Evolutionary conservation across 2,113 vertebrate species (phyloP).

Genomic region (Cebidichthys violaceus): DNA sequence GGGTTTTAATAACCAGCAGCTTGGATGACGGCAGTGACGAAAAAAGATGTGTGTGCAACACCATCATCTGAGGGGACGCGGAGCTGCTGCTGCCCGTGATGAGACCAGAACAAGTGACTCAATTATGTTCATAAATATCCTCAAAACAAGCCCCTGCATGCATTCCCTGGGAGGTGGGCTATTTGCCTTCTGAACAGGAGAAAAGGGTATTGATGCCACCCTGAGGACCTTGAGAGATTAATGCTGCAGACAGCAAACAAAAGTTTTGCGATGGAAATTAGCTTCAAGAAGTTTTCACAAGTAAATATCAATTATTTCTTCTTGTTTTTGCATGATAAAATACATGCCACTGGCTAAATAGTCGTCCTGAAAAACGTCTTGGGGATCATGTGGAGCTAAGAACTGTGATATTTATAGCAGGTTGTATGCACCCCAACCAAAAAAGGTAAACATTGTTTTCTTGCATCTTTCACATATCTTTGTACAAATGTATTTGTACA

Average conservation of each 20-base stretch:
- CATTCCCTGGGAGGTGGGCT: neutral
- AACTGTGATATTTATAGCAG: neutral
- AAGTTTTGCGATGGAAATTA: constrained; percentile 6
- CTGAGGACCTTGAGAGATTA: constrained; percentile 20
- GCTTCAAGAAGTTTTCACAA: neutral
- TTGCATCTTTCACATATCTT: neutral
- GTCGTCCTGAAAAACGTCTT: neutral
- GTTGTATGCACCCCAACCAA: neutral
- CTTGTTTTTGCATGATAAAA: constrained; percentile 3
- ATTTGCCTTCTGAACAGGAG: constrained; percentile 29
- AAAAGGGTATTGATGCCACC: neutral
- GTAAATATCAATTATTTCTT: constrained; percentile 5
- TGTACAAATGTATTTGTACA: too few species aligned
- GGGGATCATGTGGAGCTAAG: neutral
- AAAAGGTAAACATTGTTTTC: neutral
- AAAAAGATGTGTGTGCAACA: constrained; percentile 1
- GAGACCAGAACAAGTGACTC: neutral
- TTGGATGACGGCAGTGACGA: constrained; percentile 11
- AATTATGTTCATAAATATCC: constrained; percentile 10
- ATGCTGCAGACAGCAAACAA: constrained; percentile 16
- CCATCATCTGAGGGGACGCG: constrained; percentile 6
- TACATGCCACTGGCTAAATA: neutral
- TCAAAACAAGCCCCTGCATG: neutral
- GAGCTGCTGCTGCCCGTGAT: constrained; percentile 5
- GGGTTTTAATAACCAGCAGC: constrained; percentile 62